Base-by-base conservation (phyloP, 2,888 invertebrate species). In the Lampropteryx suffumata region DNA sequence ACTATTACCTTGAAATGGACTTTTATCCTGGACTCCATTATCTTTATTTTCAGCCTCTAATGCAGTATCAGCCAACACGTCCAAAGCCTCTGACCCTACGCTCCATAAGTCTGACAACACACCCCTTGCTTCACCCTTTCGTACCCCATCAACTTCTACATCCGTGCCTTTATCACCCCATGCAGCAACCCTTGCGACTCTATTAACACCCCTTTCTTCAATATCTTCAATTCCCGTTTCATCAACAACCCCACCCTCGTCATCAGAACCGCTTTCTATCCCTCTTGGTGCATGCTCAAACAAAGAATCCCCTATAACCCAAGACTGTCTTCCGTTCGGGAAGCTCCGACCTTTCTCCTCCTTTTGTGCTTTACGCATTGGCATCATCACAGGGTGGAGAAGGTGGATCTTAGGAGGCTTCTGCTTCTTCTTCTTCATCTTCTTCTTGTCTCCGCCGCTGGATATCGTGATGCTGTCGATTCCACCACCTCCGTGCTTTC, bases 391-490 rank as follows among this genome's bases (percentile, higher is more conserved):
- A 1, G 84, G 83, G 1, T 84, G 82, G 39, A 84, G 60, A 2
- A 89, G 71, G 50, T 90, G 90, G 57, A 89, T 82, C 52, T 85
- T 87, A 0, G 84, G 67, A 0, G 89, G 89, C 24, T 84, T 84
- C 24, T 72, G 71, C 66, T 85, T 86, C 65, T 84, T 84, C 46
- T 84, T 87, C 62, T 82, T 84, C 64, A 73, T 81, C 46, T 84
- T 85, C 55, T 87, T 84, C 57, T 87, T 84, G 37, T 78, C 77
- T 5, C 76, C 76, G 0, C 73, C 69, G 0, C 86, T 66, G 1
- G 85, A 79, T n/a, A 85, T 84, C 0, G 86, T 90, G 41, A 89
- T 85, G 71, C 77, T 76, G 74, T 85, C 88, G 28, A 84, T 79
- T 0, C 83, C 83, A 0, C 83, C 77, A 33, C 74, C 62, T n/a